Evolutionary conservation across 2,888 invertebrate genomes (phyloP), one percentile per base, ranked within the genome.

Genomic region (Acanthosepion esculentum): DNA sequence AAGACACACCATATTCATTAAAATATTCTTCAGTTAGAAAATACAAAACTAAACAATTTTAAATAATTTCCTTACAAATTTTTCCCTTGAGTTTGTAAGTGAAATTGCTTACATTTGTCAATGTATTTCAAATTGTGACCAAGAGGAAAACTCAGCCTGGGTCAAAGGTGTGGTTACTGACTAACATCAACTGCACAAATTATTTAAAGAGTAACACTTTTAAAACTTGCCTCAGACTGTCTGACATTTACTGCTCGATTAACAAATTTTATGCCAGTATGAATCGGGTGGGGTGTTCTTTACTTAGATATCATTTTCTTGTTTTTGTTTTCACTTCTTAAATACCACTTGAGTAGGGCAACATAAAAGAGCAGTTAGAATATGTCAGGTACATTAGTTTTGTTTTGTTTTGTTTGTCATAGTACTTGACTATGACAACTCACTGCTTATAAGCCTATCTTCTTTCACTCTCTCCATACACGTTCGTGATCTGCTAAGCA

Each of bases 361-460:
- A 78, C 78, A 78, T 78, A 78, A 78, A 78, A 78, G 33, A n/a
- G 78, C n/a, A n/a, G 33, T 12, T 78, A 33, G n/a, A n/a, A 78
- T 78, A 78, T 78, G 78, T 78, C 78, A 78, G 78, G 78, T 78
- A 33, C 78, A 78, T 78, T 78, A 78, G n/a, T 78, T 78, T 78
- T n/a, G 10, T 15, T n/a, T n/a, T 33, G 23, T 33, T 78, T 64
- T 78, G n/a, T 78, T 78, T n/a, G 10, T n/a, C n/a, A 10, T 10
- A 78, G 15, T 0, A 59, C 59, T 59, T 3, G 59, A 59, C 33
- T 78, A 18, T 12, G n/a, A 12, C n/a, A 18, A 33, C n/a, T 78
- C 6, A 59, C 20, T 59, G 59, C 23, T 59, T 59, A 59, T 59
- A 59, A 59, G 23, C 23, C 59, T 6, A 20, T 59, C 20, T 59